A percentile compares a stretch with the other conserved stretches of the same genome.
Evolutionary conservation across 2,888 invertebrate species (phyloP).

Genomic region (Sesia apiformis): DNA sequence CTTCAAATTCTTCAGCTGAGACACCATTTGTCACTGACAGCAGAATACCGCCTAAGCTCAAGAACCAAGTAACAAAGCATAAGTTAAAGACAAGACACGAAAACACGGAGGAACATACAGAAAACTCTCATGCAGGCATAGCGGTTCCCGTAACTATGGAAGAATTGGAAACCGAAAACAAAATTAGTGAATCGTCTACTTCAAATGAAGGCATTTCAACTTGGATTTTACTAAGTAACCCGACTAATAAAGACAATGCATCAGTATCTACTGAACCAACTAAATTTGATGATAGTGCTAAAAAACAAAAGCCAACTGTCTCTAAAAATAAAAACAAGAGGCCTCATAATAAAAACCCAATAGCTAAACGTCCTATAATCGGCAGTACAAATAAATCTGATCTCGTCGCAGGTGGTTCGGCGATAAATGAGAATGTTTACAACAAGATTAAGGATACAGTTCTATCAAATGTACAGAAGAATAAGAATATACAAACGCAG

Average conservation of each 20-base stretch:
- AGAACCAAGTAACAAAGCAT: slow-evolving; percentile 63
- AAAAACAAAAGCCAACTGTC: slow-evolving; percentile 41
- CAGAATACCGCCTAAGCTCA: slow-evolving; percentile 77
- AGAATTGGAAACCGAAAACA: slow-evolving; percentile 74
- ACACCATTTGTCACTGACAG: slow-evolving; percentile 70
- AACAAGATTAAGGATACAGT: slow-evolving; percentile 79
- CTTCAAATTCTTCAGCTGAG: slow-evolving; percentile 35
- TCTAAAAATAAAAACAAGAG: slow-evolving; percentile 52
- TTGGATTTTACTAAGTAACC: slow-evolving; percentile 81
- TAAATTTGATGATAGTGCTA: slow-evolving; percentile 40
- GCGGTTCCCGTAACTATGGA: slow-evolving; percentile 79
- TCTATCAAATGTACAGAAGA: slow-evolving; percentile 67
- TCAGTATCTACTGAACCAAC: slow-evolving; percentile 52
- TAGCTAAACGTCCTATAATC: slow-evolving; percentile 51
- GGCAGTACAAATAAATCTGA: slow-evolving; percentile 64
- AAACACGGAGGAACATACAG: slow-evolving; percentile 41
- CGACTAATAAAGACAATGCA: slow-evolving; percentile 38
- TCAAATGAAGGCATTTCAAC: slow-evolving; percentile 82
- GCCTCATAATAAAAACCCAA: slow-evolving; percentile 38
- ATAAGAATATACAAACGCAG: slow-evolving; percentile 44
- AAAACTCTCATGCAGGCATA: slow-evolving; percentile 77
- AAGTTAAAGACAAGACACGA: slow-evolving; percentile 56
- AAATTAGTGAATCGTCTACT: slow-evolving; percentile 66
- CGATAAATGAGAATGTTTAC: slow-evolving; percentile 64
- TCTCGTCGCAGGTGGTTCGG: slow-evolving; percentile 59